A percentile compares a stretch with the other conserved stretches of the same genome.
Conservation (phyloP, 2,888 invertebrate species). For the Epiblema foenella region DNA sequence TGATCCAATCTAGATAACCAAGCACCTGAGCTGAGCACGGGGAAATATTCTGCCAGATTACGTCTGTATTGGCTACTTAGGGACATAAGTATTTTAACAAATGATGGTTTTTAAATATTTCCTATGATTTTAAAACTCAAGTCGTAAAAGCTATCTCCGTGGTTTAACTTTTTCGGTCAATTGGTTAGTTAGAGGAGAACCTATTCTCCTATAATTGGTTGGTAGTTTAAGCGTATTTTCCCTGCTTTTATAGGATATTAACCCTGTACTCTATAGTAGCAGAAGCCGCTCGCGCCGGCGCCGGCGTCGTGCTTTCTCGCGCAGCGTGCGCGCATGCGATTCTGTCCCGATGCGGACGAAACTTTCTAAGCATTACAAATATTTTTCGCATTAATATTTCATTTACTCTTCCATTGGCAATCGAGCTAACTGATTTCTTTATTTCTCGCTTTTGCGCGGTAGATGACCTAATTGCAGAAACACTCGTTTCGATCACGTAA, state of each 20-base stretch:
- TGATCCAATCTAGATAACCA: slow-evolving; percentile 20
- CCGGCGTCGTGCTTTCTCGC: slow-evolving; percentile 81
- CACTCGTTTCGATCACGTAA: slow-evolving; percentile 11
- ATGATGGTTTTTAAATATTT: slow-evolving; percentile 9
- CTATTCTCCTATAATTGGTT: background rate
- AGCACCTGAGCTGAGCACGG: background rate
- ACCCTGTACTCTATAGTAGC: slow-evolving; percentile 19
- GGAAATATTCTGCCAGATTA: background rate
- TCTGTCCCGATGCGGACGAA: slow-evolving; percentile 73
- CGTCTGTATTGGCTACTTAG: background rate
- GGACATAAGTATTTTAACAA: background rate
- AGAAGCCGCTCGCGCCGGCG: slow-evolving; percentile 51
- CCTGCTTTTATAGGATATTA: slow-evolving; percentile 26
- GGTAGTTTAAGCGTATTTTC: slow-evolving; percentile 12
- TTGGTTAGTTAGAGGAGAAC: background rate
- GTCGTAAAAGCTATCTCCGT: background rate
- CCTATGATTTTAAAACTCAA: background rate
- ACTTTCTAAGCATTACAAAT: slow-evolving; percentile 84
- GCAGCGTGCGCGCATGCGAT: slow-evolving; percentile 82
- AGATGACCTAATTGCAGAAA: slow-evolving; percentile 28
- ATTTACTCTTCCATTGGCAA: slow-evolving; percentile 71
- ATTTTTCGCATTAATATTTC: slow-evolving; percentile 83
- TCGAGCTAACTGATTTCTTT: slow-evolving; percentile 58
- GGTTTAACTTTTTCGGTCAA: background rate
- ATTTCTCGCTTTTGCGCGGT: slow-evolving; percentile 45